Evolutionary conservation across 2,113 vertebrate species (phyloP), one percentile per base, ranked within the genome.

Genomic region (Nesoenas mayeri): DNA sequence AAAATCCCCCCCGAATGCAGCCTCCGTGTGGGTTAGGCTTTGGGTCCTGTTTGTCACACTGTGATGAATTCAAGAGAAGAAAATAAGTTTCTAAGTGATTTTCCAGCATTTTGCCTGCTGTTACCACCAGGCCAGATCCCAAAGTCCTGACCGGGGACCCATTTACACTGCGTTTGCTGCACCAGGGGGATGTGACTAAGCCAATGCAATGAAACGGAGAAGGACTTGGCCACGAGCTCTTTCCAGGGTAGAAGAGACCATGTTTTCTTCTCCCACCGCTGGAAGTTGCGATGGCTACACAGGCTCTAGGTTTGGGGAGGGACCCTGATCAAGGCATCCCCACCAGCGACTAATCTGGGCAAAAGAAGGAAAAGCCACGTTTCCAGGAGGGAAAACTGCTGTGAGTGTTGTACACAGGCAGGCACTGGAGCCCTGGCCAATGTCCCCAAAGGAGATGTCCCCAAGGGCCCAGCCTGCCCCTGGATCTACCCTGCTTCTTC

Each of bases 21-120:
- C 58, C 58, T 54, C 74, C 1, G 0, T 54, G 5, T 11, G 15
- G 66, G n/a, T 4, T 47, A 20, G 48, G n/a, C 29, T 50, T 34
- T 66, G 6, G 51, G 15, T 57, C 75, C 79, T 62, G 1, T 95
- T 95, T 95, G 74, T 87, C 74, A 69, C 17, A 40, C 67, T 21
- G 16, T 16, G 70, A 84, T 90, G 58, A 79, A 87, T 47, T 44
- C 66, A 31, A 15, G 79, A 61, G 66, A 87, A 88, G 81, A 71
- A 93, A 91, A 91, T 65, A 5, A 88, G 57, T 73, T 91, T 89
- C 79, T 61, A 65, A 90, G 79, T 21, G 79, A 73, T 58, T 77
- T 72, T 70, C 75, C 81, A 15, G 48, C 21, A 0, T 26, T 77
- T 62, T 73, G 34, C 85, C 88, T 82, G 90, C 94, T 73, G 66